Evolutionary conservation across 2,797 vertebrate species (phyloP).

Genomic region (Hydrolagus colliei): DNA sequence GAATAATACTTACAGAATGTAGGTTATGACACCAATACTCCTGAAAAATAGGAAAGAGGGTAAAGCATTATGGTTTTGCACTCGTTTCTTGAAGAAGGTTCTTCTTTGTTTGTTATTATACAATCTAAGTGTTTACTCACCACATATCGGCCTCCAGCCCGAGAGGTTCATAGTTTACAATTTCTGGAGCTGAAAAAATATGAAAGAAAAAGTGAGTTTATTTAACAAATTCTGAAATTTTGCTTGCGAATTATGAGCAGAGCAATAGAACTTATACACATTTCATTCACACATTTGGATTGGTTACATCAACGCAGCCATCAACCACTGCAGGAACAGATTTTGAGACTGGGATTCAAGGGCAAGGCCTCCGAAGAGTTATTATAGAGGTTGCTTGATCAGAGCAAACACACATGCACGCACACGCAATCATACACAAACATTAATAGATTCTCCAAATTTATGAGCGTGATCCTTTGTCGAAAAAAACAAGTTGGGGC

Average conservation of each 20-base stretch:
- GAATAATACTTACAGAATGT: constrained; percentile 70
- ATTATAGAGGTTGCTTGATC: no score
- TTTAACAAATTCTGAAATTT: background rate
- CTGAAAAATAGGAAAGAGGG: constrained; percentile 47
- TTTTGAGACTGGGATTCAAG: no score
- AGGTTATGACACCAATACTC: constrained; percentile 75
- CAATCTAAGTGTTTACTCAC: constrained; percentile 60
- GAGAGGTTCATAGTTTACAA: constrained; percentile 94
- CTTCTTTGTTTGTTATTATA: constrained; percentile 33
- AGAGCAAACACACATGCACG: no score
- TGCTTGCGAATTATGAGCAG: background rate
- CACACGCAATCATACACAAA: no score
- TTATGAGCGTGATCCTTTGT: no score
- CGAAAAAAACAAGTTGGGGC: no score
- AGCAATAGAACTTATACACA: background rate
- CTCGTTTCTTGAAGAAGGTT: constrained; percentile 5
- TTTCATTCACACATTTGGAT: no score
- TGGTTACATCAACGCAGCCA: no score
- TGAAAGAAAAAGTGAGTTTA: constrained; percentile 26
- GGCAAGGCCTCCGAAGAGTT: no score
- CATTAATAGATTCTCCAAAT: no score
- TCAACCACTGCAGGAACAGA: no score
- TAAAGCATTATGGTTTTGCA: background rate
- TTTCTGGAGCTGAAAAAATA: constrained; percentile 79
- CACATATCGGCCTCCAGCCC: constrained; percentile 98